Conservation (phyloP, 2,888 invertebrate species). For the Noctua janthina region DNA sequence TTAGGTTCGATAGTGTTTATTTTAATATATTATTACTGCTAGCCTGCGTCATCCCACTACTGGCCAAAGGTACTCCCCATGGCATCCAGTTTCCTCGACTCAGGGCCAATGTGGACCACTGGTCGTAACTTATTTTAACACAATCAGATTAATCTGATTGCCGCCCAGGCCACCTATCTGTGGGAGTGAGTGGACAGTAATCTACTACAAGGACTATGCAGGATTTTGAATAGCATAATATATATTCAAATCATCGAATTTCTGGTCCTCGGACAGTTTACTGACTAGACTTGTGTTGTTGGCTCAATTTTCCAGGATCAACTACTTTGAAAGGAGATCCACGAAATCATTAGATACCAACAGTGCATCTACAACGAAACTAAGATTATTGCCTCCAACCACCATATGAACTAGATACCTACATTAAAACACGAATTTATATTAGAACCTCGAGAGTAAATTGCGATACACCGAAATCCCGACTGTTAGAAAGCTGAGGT, state of each 20-base stretch:
- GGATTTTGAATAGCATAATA: not conserved
- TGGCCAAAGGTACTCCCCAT: not conserved
- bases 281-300: not conserved
- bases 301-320: not conserved
- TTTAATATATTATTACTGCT: not conserved
- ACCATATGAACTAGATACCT: conserved; percentile 19
- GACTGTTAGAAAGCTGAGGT: conserved; percentile 58
- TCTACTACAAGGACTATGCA: not conserved
- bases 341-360: not conserved
- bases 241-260: not conserved
- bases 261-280: not conserved
- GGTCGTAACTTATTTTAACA: not conserved
- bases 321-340: not conserved
- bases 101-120: not conserved
- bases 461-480: conserved; percentile 19
- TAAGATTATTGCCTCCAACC: not conserved
- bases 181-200: not conserved
- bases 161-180: not conserved
- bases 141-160: not conserved
- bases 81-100: not conserved
- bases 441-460: conserved; percentile 32
- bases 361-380: not conserved
- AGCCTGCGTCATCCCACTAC: not conserved
- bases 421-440: conserved; percentile 13
- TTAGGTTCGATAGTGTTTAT: not conserved